Evolutionary conservation across 2,797 vertebrate genomes (phyloP), one percentile per base, ranked within the genome.

Genomic region (Esox lucius): DNA sequence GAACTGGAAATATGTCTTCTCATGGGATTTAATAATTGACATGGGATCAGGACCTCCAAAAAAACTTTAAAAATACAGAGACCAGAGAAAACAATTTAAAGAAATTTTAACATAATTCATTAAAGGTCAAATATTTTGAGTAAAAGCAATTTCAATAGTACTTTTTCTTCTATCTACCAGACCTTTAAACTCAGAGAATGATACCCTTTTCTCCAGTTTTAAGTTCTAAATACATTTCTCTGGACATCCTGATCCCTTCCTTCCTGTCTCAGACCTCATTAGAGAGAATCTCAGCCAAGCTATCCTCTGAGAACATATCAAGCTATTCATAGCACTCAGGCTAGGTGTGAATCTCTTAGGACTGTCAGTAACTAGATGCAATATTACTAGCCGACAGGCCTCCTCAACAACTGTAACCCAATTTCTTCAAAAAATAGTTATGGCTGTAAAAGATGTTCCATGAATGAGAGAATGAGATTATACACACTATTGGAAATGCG

Each of bases 261-360:
- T 80, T 85, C 73, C 79, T 81, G 78, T 75, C 82, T 84, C 74
- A 48, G 68, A 70, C 80, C 83, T 89, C 84, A 83, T 91, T 88
- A 88, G 81, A 69, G 73, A 69, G 73, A 78, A 56, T 67, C 76
- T 86, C 82, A 72, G 79, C 77, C 71, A 49, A 70, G 33, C 78
- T 87, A 28, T 78, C 78, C 76, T 88, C 75, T 65, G 75, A 83
- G 85, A 87, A 83, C 72, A 77, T 82, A 85, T 88, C 87, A 83
- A 78, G 87, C 87, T 90, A 92, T 91, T 92, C 88, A 87, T 86
- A 91, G 89, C 82, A 69, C 79, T 84, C 79, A 75, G 85, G 79
- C 85, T 78, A 75, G 84, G 84, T 85, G 70, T 33, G 79, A 74
- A 59, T 84, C 84, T 85, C 68, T 3, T 71, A 78, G 82, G 76